Base-by-base conservation (phyloP, 2,888 invertebrate species). In the Chouioia cunea region DNA sequence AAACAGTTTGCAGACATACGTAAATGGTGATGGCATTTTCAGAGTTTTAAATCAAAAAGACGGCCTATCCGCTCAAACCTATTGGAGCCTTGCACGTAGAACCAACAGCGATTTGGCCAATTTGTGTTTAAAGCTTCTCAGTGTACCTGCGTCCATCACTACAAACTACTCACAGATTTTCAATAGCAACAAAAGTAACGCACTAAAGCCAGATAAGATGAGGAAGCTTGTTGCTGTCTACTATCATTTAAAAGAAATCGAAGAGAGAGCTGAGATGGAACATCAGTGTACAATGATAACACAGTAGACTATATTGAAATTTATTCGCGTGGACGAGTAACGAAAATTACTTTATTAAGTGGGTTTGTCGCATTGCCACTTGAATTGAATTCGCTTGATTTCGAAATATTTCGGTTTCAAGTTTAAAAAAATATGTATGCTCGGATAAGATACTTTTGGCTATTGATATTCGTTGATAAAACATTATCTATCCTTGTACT, bases 171-270 rank as follows among this genome's bases (percentile, higher is more conserved):
- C 71, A 46, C 65, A 71, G 8, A 63, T 65, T 46, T 73, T 63
- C 22, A 71, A 69, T 63, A 69, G 52, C 3, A 36, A 71, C 0
- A 71, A 56, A 57, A 73, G 65, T 58, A 65, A 48, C 44, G 64
- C 65, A 12, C 22, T 71, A 2, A 71, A 68, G 20, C 68, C 73
- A 47, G 73, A 73, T 16, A 68, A 58, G n/a, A n/a, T 70, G 36
- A 67, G 65, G 48, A 75, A 77, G 69, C 65, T 74, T 16, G 65
- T 73, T 58, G 68, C 73, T 50, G 63, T 73, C 2, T 65, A 73
- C 60, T 69, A 65, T 50, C 65, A 73, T 62, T 58, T 73, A 6
- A 73, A 71, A 18, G 71, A 73, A 46, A 73, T 44, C 16, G 73
- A 73, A 63, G 68, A 70, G 43, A 70, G 36, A 12, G 6, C 48